Evolutionary conservation across 2,888 invertebrate species (phyloP).

Genomic region (Beris chalybata): DNA sequence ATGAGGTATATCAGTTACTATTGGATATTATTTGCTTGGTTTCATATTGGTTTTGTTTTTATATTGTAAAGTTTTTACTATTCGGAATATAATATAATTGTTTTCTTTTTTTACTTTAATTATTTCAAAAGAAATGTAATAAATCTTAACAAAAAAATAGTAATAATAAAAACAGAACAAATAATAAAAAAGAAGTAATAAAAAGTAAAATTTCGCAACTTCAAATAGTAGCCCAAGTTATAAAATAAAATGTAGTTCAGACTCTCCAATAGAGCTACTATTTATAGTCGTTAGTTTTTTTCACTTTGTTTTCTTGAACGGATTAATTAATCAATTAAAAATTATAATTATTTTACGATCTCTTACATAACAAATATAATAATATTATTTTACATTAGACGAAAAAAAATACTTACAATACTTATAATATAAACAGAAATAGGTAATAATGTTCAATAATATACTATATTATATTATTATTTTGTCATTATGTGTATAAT

Average conservation of each 20-base stretch:
- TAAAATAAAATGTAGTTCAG: conserved; percentile 57
- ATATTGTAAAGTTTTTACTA: conserved; percentile 5
- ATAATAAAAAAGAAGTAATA: conserved; percentile 22
- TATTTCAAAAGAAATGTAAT: conserved; percentile 13
- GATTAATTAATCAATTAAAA: background rate
- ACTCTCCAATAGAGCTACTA: conserved; percentile 46
- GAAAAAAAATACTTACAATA: conserved; percentile 25
- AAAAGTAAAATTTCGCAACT: conserved; percentile 24
- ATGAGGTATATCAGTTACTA: conserved; percentile 41
- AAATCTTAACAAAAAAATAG: conserved; percentile 18
- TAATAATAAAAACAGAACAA: conserved; percentile 25
- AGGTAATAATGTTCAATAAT: background rate
- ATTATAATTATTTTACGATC: background rate
- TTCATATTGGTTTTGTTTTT: background rate
- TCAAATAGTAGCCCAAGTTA: conserved; percentile 43
- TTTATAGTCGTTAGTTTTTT: conserved; percentile 31
- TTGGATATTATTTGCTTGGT: conserved; percentile 35
- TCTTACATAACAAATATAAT: conserved; percentile 15
- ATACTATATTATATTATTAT: background rate
- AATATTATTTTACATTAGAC: conserved; percentile 18
- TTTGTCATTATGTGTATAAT: too few species aligned
- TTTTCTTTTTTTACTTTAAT: background rate
- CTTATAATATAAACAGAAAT: conserved; percentile 14
- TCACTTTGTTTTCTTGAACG: background rate
- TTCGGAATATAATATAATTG: background rate